Base-by-base conservation (phyloP, 2,797 vertebrate species). In the Sebastes itinus region DNA sequence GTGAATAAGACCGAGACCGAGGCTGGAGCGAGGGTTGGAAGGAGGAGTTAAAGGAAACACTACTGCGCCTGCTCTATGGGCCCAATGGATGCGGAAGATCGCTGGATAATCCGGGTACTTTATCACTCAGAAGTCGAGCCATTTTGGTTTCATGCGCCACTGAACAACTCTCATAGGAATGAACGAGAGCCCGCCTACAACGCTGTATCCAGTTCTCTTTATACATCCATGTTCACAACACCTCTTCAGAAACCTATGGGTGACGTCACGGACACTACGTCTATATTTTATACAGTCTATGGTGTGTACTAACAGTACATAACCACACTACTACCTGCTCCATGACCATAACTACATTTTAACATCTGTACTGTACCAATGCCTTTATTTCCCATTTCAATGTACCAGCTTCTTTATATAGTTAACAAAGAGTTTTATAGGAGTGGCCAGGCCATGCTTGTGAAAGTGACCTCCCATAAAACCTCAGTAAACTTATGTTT, bases 361-460 rank as follows among this genome's bases (percentile, higher is more conserved):
- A 60, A 30, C 16, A 61, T 55, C 68, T 7, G 46, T 49, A 49
- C 7, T 49, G 23, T 56, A 77, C 46, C 23, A 75, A 66, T 56
- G 18, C 65, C 54, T 77, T 70, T 52, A 60, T 52, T 30, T 60
- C 71, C 38, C 22, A 71, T 85, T 64, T 65, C 65, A 49, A 54
- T 22, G 1, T 33, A 72, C 74, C 20, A 5, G 56, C 42, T n/a
- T 49, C 54, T 30, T 13, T 35, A 69, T 68, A 38, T 18, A 58
- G 13, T 63, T 83, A 64, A 74, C 55, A 67, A 70, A 33, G 42
- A 71, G 33, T 65, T 80, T n/a, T 69, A 64, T 27, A 63, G 38
- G 9, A 61, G 7, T 16, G 22, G 35, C 30, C 33, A 33, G 25
- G 60, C 55, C 38, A 28, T 12, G 55, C 18, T 58, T 71, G 32